Evolutionary conservation across 1,140 invertebrate species (phyloP), one percentile per base, ranked within the genome.

Genomic region (Penaeus vannamei): DNA sequence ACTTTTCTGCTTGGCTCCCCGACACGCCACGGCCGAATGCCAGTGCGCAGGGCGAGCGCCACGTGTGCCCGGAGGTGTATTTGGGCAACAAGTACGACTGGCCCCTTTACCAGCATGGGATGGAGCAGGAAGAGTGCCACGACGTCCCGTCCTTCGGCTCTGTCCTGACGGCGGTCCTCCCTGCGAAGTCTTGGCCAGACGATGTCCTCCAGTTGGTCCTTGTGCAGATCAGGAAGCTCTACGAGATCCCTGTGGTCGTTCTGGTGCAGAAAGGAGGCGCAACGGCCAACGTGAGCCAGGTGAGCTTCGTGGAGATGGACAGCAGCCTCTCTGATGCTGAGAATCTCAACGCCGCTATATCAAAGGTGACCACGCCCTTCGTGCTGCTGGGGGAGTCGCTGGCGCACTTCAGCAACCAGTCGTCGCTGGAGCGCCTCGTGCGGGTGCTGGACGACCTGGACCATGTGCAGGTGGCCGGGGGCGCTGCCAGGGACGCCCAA

Each of bases 401-500:
- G 26, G 62, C 82, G 8, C 61, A 84, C 82, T 84, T 84, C 82
- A 84, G 17, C 42, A 84, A 61, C 60, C 82, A 84, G 62, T 84
- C 82, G 10, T 84, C 82, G 4, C 32, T 66, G 62, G 82, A 84
- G 62, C 62, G 82, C 14, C 82, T 84, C 1, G 82, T 84, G 36
- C 29, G 61, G 29, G 62, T 84, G 19, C 36, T 84, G 42, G 82
- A 84, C 46, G 82, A 84, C n/a, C 62, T 84, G 61, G 62, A 66
- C 29, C 32, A 84, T 12, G 36, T 42, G 19, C 17, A 66, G 82
- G 62, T 84, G 23, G 82, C 62, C 5, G 62, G 82, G 20, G 82
- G 82, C 14, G 82, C 82, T n/a, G 36, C 82, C 36, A 84, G 61
- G 42, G 82, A 84, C 62, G 20, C 42, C n/a, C 29, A 69, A 0